Evolutionary conservation across 2,113 vertebrate genomes (phyloP).

Genomic region (Carettochelys insculpta): DNA sequence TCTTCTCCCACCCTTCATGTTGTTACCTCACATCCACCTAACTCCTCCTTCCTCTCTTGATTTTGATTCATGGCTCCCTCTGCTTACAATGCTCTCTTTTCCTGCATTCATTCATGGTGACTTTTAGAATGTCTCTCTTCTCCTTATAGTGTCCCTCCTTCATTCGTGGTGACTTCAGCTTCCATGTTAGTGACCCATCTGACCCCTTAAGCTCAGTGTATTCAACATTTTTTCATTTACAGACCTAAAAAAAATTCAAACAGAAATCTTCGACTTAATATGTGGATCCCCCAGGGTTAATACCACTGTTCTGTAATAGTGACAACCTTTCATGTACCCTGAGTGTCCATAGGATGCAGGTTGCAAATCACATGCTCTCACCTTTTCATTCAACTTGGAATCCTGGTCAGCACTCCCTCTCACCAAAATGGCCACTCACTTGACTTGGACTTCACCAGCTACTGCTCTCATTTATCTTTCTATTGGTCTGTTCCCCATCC

Average conservation of each 20-base stretch:
- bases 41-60: neutral
- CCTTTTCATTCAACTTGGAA: neutral
- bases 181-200: neutral
- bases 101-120: neutral
- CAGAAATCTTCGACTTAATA: neutral
- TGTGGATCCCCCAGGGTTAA: neutral
- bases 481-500: neutral
- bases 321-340: too few species aligned
- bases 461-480: neutral
- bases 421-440: neutral
- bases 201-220: neutral
- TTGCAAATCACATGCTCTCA: neutral
- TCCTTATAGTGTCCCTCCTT: too few species aligned
- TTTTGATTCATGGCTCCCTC: neutral
- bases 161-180: too few species aligned
- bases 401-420: neutral
- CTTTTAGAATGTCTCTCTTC: too few species aligned
- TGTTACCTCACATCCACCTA: neutral
- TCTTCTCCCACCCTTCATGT: neutral
- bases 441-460: neutral
- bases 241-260: neutral
- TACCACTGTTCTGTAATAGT: neutral
- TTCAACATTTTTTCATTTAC: neutral
- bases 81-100: neutral
- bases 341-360: too few species aligned